These are phyloP conservation scores for Hirtodrosophila histrioides DNA, from an alignment of 2,888 invertebrate species.

Conservation along the genomic window DNA sequence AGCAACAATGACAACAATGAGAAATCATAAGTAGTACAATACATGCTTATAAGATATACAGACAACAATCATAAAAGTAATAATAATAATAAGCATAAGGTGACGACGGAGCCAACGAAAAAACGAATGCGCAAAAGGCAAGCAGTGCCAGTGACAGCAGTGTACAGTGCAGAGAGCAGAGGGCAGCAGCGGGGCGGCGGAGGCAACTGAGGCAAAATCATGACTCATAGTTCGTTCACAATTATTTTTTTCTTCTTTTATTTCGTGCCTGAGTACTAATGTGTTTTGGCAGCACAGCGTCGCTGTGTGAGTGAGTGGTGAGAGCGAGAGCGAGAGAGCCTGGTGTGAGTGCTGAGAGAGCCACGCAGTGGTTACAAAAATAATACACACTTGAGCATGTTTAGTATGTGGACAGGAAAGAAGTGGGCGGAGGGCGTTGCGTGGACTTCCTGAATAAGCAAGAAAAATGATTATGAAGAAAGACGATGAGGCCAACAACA, in stretches of 20 bases:
- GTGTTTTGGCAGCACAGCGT: slow-evolving; percentile 68
- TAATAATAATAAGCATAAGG: slow-evolving; percentile 79
- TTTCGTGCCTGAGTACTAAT: slow-evolving; percentile 79
- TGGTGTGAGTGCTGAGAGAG: slow-evolving; percentile 27
- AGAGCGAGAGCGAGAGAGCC: slow-evolving; percentile 16
- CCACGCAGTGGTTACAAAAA: slow-evolving; percentile 47
- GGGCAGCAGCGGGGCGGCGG: slow-evolving; percentile 6
- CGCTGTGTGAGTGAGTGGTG: slow-evolving; percentile 2
- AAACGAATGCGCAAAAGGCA: slow-evolving; percentile 77
- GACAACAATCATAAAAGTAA: slow-evolving; percentile 68
- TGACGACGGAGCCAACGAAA: slow-evolving; percentile 68
- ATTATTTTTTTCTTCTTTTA: slow-evolving; percentile 59
- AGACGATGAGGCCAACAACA: slow-evolving; percentile 36
- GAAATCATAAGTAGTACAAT: slow-evolving; percentile 72
- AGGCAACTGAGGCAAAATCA: slow-evolving; percentile 58
- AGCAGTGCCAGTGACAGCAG: slow-evolving; percentile 34
- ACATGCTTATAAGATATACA: slow-evolving; percentile 40
- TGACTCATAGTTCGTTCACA: slow-evolving; percentile 66
- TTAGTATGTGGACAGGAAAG: slow-evolving; percentile 13
- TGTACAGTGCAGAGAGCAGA: background rate
- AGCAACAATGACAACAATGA: slow-evolving; percentile 57
- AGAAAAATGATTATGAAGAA: slow-evolving; percentile 25
- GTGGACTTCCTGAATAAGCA: slow-evolving; percentile 44
- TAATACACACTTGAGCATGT: slow-evolving; percentile 60
- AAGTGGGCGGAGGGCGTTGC: slow-evolving; percentile 6